phyloP scores from a whole-genome alignment of 2,113 vertebrate species.

The Gadus macrocephalus region DNA sequence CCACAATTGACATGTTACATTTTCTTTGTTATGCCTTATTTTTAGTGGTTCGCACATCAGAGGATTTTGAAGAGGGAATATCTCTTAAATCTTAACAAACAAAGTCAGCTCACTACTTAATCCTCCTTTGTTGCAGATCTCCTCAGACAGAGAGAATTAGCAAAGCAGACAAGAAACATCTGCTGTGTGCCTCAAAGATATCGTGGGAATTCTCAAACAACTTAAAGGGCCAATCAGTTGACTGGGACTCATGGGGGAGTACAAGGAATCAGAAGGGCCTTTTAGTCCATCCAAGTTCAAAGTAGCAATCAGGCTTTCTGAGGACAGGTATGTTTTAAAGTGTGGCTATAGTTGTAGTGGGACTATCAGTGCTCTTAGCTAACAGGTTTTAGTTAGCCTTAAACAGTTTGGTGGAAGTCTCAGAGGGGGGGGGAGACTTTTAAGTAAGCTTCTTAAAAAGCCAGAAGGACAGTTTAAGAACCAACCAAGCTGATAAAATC shows the following conservation, averaged over 20 bases:
- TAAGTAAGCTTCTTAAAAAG: neutral
- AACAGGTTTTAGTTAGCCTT: neutral
- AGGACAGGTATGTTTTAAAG: neutral
- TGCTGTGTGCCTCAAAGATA: neutral
- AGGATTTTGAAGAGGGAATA: too few relatives aligned
- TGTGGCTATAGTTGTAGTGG: neutral
- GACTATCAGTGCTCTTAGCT: neutral
- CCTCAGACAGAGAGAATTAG: neutral
- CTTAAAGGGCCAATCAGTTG: too few relatives aligned
- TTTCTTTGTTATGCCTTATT: too few relatives aligned
- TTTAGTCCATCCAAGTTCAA: too few relatives aligned
- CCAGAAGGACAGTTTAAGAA: neutral
- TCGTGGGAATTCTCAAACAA: too few relatives aligned
- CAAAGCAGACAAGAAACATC: neutral
- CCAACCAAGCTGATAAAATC: neutral
- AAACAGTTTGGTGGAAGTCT: neutral
- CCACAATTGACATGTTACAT: too few relatives aligned
- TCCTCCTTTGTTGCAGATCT: neutral
- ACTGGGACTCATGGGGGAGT: too few relatives aligned
- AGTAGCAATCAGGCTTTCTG: neutral
- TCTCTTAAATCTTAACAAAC: neutral
- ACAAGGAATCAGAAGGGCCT: too few relatives aligned
- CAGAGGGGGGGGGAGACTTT: neutral
- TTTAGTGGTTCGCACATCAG: too few relatives aligned
- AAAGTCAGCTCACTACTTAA: neutral